Percentiles rank a stretch among this genome's conserved stretches.
These are phyloP conservation scores for Crossoptilon crossoptilon DNA, from an alignment of 2,797 vertebrate species.

Conservation along the genomic window DNA sequence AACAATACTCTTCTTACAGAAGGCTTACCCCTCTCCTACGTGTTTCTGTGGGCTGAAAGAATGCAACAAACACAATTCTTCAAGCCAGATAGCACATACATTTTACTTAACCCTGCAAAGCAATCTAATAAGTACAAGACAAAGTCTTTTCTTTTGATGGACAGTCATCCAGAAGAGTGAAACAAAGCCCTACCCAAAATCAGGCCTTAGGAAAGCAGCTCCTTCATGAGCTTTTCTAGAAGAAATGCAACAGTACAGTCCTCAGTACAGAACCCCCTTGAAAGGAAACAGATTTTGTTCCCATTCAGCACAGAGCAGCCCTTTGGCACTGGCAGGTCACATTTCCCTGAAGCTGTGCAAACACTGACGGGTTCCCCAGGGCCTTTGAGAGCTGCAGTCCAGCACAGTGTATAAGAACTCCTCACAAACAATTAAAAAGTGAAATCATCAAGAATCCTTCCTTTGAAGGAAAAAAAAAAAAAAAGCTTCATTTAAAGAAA, in stretches of 20 bases:
- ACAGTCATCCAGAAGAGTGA: neutral
- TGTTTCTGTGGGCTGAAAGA: rapidly evolving
- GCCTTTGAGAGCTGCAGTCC: neutral
- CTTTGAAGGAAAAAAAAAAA: neutral
- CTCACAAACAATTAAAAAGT: neutral
- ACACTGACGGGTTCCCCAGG: neutral
- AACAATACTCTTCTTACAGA: neutral
- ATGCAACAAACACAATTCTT: neutral
- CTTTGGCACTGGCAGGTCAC: neutral
- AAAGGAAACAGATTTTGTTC: slow-evolving; percentile 2
- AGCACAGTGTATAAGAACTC: neutral
- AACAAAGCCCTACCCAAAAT: neutral
- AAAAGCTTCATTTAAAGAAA: neutral
- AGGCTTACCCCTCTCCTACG: neutral
- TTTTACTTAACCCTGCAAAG: neutral
- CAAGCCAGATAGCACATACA: neutral
- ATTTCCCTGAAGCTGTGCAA: neutral
- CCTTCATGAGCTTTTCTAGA: neutral
- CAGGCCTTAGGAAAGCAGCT: neutral
- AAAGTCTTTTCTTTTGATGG: rapidly evolving
- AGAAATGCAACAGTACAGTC: neutral
- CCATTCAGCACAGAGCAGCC: neutral
- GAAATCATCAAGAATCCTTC: neutral
- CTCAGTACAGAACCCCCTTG: neutral
- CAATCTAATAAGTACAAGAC: neutral